Base-by-base conservation (phyloP, 2,113 vertebrate species). In the Isurus oxyrinchus region DNA sequence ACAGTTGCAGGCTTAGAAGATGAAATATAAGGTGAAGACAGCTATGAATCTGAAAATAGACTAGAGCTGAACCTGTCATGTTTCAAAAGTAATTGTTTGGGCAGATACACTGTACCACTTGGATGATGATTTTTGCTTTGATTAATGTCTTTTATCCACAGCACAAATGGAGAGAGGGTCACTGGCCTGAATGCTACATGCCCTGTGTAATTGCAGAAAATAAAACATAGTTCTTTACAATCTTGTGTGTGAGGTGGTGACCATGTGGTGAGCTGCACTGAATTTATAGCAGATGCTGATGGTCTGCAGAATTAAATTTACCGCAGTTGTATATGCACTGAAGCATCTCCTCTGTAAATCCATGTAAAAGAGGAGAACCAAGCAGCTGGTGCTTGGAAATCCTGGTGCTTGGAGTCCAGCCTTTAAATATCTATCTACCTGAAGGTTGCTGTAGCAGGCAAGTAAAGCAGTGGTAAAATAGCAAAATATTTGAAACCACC, bases 41-140 rank as follows among this genome's bases (percentile, higher is more conserved):
- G 61, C 61, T 63, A 35, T 91, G n/a, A 49, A 0, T 49, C 93
- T 67, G 63, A 67, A 95, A 95, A 95, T 95, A 95, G 40, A 95
- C 23, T 27, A 67, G 19, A 69, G n/a, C 66, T 67, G 63, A 25
- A 95, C 10, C n/a, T 67, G 59, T 69, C 63, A 49, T 95, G 93
- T 66, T 95, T 49, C 59, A 49, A 67, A 35, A 94, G 16, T 63
- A 94, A 40, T 6, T 94, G 57, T 16, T 59, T 93, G 49, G 8
- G 35, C 91, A 63, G 91, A 63, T 66, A 35, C 35, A 21, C 40
- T 27, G 16, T 3, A 35, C n/a, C 8, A 40, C 19, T 11, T 66
- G n/a, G 35, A 63, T 61, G 63, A 44, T 95, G 4, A 49, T 40
- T 95, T 67, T 49, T 95, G 21, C 8, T 95, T 95, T 27, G 3